Conservation (phyloP, 2,888 invertebrate genomes). For the Andrena bucephala region DNA sequence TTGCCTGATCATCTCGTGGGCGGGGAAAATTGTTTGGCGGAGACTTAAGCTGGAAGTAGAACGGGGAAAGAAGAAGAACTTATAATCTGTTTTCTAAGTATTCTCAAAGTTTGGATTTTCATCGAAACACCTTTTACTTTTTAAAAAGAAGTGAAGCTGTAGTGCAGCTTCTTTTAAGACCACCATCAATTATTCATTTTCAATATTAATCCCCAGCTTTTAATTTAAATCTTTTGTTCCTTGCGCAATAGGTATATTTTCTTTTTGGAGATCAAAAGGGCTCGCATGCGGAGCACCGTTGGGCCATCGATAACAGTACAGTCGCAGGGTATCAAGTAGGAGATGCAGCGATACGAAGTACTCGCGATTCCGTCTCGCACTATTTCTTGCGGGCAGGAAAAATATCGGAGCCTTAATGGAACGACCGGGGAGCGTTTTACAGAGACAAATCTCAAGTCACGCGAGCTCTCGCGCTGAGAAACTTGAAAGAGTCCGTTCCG, state of each 20-base stretch:
- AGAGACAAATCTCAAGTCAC: slow-evolving; percentile 30
- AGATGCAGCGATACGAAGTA: background rate
- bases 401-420: slow-evolving; percentile 28
- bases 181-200: too few relatives aligned
- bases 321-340: background rate
- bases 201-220: too few relatives aligned
- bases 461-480: slow-evolving; percentile 13
- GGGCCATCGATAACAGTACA: too few relatives aligned
- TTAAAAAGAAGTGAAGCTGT: too few relatives aligned
- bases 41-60: background rate
- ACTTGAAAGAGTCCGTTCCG: background rate
- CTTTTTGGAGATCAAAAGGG: background rate
- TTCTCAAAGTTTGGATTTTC: background rate
- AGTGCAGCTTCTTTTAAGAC: too few relatives aligned
- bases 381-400: slow-evolving; percentile 36
- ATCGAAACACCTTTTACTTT: too few relatives aligned
- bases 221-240: too few relatives aligned
- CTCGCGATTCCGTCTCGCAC: slow-evolving; percentile 9
- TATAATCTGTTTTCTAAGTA: background rate
- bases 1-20: background rate
- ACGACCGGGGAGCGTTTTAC: background rate
- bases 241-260: too few relatives aligned
- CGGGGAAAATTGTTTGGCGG: background rate
- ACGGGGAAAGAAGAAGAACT: background rate
- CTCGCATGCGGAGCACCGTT: too few relatives aligned